Evolutionary conservation across 2,888 invertebrate genomes (phyloP).

Genomic region (Sphaerophoria rueppellii): DNA sequence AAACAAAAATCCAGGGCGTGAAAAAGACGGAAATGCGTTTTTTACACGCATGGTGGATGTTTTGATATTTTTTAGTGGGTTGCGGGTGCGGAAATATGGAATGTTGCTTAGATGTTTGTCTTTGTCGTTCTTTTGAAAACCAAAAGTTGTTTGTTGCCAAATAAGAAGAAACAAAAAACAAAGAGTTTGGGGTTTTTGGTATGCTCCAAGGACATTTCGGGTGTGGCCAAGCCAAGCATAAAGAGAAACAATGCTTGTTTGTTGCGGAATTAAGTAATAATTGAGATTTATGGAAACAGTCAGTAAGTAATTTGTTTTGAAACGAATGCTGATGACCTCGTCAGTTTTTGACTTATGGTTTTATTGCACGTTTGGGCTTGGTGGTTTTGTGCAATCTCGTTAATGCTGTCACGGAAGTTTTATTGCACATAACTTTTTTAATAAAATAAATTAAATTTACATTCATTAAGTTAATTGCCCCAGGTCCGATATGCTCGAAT

Average conservation of each 20-base stretch:
- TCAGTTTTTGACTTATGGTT: conserved; percentile 26
- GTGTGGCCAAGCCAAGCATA: conserved; percentile 15
- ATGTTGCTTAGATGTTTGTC: neutral
- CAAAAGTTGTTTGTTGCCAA: conserved; percentile 4
- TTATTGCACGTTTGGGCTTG: neutral
- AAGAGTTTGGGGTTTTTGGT: neutral
- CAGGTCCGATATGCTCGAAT: too few species aligned
- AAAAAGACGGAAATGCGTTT: conserved; percentile 51
- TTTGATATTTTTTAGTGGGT: neutral
- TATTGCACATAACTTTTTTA: neutral
- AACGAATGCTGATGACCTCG: conserved; percentile 7
- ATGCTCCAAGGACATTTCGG: conserved; percentile 10
- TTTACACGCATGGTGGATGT: conserved; percentile 45
- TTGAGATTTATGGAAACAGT: conserved; percentile 7
- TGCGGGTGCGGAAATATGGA: conserved; percentile 15
- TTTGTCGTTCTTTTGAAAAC: conserved; percentile 27
- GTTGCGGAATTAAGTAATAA: conserved; percentile 2
- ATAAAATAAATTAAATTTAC: too few species aligned
- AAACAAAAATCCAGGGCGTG: conserved; percentile 32
- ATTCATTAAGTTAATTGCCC: too few species aligned
- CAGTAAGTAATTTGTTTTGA: neutral
- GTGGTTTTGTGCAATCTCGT: neutral
- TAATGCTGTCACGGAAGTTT: neutral
- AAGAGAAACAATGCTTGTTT: neutral
- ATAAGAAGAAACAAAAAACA: neutral